Evolutionary conservation across 2,113 vertebrate species (phyloP).

Genomic region (Pelecanus crispus): DNA sequence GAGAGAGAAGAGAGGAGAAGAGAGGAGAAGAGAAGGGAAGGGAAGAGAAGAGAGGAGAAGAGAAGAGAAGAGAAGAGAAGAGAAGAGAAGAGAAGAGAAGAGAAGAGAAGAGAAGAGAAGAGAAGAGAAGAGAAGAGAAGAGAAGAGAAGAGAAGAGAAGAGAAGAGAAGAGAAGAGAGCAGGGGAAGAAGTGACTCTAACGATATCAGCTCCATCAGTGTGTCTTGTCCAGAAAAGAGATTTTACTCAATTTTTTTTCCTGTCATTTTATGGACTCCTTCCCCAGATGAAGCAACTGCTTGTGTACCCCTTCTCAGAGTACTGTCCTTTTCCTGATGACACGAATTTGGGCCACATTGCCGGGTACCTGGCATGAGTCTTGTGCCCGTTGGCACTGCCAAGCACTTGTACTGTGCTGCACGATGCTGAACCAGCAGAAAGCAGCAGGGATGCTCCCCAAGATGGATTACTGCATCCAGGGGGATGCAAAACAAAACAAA

Average conservation of each 20-base stretch:
- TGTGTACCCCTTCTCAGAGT: not conserved
- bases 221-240: not conserved
- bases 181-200: not conserved
- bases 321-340: not conserved
- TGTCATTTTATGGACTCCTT: not conserved
- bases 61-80: too few relatives aligned
- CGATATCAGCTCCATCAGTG: not conserved
- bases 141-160: too few relatives aligned
- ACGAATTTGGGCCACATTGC: not conserved
- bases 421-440: not conserved
- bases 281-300: not conserved
- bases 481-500: not conserved
- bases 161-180: too few relatives aligned
- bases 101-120: too few relatives aligned
- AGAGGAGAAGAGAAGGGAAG: too few relatives aligned
- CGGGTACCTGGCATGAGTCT: rapidly evolving
- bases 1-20: too few relatives aligned
- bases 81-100: too few relatives aligned
- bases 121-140: too few relatives aligned
- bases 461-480: not conserved
- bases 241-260: not conserved
- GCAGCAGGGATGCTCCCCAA: not conserved
- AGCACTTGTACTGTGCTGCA: not conserved
- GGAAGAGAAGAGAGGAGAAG: too few relatives aligned
- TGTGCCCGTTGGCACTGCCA: not conserved